Percentiles rank a stretch among this genome's conserved stretches.
phyloP scores from a whole-genome alignment of 1,140 invertebrate species.

The Drosophila aff. region DNA sequence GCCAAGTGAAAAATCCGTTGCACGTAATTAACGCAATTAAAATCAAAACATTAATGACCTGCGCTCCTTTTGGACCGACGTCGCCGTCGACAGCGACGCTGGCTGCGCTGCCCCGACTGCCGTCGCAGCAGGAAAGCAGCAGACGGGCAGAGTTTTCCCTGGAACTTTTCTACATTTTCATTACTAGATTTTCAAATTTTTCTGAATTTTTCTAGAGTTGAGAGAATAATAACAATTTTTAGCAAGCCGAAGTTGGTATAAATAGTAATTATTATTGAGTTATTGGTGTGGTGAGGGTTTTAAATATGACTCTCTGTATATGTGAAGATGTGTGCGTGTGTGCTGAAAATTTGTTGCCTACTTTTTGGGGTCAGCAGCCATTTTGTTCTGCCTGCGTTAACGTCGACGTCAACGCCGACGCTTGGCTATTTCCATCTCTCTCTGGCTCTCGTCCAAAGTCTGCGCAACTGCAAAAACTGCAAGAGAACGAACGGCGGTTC shows the following conservation, averaged over 20 bases:
- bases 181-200: constrained; percentile 3
- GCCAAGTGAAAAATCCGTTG: constrained; percentile 81
- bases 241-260: neutral
- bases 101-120: constrained; percentile 14
- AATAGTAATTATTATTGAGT: constrained; percentile 30
- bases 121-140: constrained; percentile 4
- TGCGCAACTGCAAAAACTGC: constrained; percentile 61
- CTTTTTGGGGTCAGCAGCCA: constrained; percentile 59
- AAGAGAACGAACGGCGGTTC: constrained; percentile 13
- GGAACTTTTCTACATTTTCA: neutral
- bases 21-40: constrained; percentile 85
- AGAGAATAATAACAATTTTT: neutral
- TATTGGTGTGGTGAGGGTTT: neutral
- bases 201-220: neutral
- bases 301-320: neutral
- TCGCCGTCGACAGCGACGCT: constrained; percentile 34
- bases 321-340: neutral
- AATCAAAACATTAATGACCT: constrained; percentile 85
- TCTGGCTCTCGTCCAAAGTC: constrained; percentile 8
- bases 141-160: constrained; percentile 14
- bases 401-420: constrained; percentile 32
- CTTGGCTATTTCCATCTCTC: constrained; percentile 26
- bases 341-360: constrained; percentile 50
- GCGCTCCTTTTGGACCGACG: constrained; percentile 50
- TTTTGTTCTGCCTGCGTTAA: constrained; percentile 48